Evolutionary conservation across 2,888 invertebrate species (phyloP).

Genomic region (Hydropsyche betteni): DNA sequence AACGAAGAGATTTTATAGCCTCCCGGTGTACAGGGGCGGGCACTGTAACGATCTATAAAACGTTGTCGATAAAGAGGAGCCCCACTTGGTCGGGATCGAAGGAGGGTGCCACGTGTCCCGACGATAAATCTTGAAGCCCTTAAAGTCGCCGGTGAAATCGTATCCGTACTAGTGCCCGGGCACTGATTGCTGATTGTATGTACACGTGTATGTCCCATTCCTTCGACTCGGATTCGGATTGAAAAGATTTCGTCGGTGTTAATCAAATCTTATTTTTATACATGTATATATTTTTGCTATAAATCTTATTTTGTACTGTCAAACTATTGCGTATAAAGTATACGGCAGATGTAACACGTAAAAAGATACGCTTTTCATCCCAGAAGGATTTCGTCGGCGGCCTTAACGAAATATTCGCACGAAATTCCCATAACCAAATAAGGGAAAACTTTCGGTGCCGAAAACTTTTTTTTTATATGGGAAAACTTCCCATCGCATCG

Average conservation of each 20-base stretch:
- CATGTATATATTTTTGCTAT: no score
- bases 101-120: slow-evolving; percentile 40
- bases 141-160: slow-evolving; percentile 35
- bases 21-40: neutral
- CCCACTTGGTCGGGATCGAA: neutral
- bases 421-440: slow-evolving; percentile 45
- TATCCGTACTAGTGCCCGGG: neutral
- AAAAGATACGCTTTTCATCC: slow-evolving; percentile 20
- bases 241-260: no score
- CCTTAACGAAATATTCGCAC: slow-evolving; percentile 38
- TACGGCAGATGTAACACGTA: slow-evolving; percentile 18
- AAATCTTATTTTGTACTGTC: neutral
- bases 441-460: slow-evolving; percentile 42
- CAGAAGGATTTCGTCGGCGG: slow-evolving; percentile 25
- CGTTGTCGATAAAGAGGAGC: slow-evolving; percentile 20
- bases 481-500: slow-evolving; percentile 43
- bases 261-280: neutral
- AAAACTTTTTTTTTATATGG: slow-evolving; percentile 47
- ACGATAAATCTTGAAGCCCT: slow-evolving; percentile 42
- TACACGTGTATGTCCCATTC: neutral
- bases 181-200: neutral
- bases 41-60: slow-evolving; percentile 30
- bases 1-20: slow-evolving; percentile 4
- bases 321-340: slow-evolving; percentile 16
- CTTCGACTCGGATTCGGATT: no score